Conservation (phyloP, 1,140 invertebrate species). For the Manduca sexta region DNA sequence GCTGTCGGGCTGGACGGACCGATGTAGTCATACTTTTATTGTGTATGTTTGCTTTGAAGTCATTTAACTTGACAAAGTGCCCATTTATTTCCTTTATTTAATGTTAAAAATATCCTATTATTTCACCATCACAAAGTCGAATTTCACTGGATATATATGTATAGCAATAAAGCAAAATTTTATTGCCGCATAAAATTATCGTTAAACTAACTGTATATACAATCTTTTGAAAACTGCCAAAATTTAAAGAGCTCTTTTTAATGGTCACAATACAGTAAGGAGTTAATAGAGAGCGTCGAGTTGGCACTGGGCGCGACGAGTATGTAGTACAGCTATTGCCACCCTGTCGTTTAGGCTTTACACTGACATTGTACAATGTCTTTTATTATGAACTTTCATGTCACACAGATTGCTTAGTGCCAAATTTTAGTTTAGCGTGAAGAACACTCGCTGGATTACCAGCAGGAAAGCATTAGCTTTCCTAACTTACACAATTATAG, state of each 20-base stretch:
- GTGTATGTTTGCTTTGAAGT: not conserved
- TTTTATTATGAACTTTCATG: too few species aligned
- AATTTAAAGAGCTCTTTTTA: not conserved
- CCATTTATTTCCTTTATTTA: not conserved
- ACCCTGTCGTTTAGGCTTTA: too few species aligned
- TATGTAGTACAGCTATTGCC: too few species aligned
- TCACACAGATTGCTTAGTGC: too few species aligned
- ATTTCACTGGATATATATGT: not conserved
- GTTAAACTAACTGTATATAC: not conserved
- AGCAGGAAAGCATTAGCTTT: too few species aligned
- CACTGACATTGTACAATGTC: too few species aligned
- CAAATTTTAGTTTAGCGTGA: too few species aligned
- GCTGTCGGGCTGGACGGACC: too few species aligned
- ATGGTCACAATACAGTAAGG: not conserved
- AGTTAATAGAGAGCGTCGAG: slow-evolving; percentile 1
- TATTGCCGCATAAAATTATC: not conserved
- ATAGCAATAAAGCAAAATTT: not conserved
- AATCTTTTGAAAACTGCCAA: slow-evolving; percentile 1
- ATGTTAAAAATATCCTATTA: not conserved
- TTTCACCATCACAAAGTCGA: not conserved
- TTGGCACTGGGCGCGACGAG: not conserved
- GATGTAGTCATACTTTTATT: too few species aligned
- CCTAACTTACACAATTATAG: too few species aligned
- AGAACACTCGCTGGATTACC: too few species aligned
- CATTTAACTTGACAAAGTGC: not conserved